Evolutionary conservation across 1,140 invertebrate genomes (phyloP), one percentile per base, ranked within the genome.

Genomic region (Ceratitis capitata): DNA sequence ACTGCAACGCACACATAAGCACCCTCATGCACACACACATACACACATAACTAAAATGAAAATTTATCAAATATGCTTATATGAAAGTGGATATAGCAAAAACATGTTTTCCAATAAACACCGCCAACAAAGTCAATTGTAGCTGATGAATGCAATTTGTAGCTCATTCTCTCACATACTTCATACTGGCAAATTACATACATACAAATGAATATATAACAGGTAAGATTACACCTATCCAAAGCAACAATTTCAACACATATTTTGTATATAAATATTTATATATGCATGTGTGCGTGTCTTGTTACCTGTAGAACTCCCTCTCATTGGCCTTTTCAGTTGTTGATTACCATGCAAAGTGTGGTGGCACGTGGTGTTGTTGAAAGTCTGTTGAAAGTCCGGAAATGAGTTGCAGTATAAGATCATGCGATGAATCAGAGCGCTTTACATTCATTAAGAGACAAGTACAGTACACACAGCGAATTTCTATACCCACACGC

Each of bases 51-150:
- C n/a, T n/a, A n/a, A n/a, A n/a, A n/a, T n/a, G n/a, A n/a, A n/a
- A 64, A 32, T 64, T 32, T 10, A 64, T 64, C 10, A 35, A 12
- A 64, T 64, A 64, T 64, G 29, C 10, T n/a, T n/a, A n/a, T n/a
- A n/a, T n/a, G n/a, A n/a, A 78, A 0, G 0, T 23, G 9, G 23
- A 47, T 78, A 78, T 26, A 45, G 0, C 19, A n/a, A 47, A 32
- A 32, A 78, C 7, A 78, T 78, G 39, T 45, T 45, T 45, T 78
- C 69, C n/a, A 78, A 78, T 78, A 78, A 78, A 78, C 69, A 12
- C 39, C 69, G n/a, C 1, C 39, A 45, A 78, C 69, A 78, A 78
- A 78, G 69, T n/a, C 39, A 78, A 78, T 78, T 78, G 69, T n/a
- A 9, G 69, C 69, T 78, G 69, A 78, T 78, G 39, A 47, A 78